Percentiles rank a stretch among this genome's conserved stretches.
Conservation (phyloP, 2,797 vertebrate genomes). For the Gambelia wislizenii region DNA sequence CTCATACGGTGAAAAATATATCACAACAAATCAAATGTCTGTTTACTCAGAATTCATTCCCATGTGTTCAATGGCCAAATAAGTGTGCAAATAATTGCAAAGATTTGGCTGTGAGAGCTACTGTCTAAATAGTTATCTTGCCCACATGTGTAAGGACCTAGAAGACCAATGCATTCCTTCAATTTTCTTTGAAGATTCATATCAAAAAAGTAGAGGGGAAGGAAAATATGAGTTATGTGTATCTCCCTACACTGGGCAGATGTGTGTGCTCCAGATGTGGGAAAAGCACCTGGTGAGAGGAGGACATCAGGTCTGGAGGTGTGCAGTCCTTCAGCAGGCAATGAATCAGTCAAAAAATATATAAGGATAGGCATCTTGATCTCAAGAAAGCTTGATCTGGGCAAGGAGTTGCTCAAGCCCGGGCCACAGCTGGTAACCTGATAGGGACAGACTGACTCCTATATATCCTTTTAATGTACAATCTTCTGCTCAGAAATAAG, state of each 20-base stretch:
- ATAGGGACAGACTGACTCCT: background rate
- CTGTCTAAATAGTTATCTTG: background rate
- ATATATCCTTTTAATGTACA: background rate
- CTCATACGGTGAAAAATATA: background rate
- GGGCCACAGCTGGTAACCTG: background rate
- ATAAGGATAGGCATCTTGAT: background rate
- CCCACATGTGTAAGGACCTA: background rate
- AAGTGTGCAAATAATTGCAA: background rate
- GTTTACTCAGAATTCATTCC: background rate
- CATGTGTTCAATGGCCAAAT: background rate
- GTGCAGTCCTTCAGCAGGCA: background rate
- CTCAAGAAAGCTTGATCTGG: background rate
- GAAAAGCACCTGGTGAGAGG: background rate
- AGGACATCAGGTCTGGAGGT: background rate
- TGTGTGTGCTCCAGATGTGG: background rate
- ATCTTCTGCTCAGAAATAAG: background rate
- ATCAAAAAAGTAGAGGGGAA: too few species aligned
- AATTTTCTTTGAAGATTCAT: background rate
- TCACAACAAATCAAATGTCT: background rate
- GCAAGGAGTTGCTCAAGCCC: background rate
- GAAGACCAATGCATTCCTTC: background rate
- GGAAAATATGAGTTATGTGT: background rate
- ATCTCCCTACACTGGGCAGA: background rate
- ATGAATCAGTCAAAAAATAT: background rate
- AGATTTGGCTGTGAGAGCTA: background rate